Evolutionary conservation across 2,113 vertebrate species (phyloP), one percentile per base, ranked within the genome.

Genomic region (Irena cyanogastra): DNA sequence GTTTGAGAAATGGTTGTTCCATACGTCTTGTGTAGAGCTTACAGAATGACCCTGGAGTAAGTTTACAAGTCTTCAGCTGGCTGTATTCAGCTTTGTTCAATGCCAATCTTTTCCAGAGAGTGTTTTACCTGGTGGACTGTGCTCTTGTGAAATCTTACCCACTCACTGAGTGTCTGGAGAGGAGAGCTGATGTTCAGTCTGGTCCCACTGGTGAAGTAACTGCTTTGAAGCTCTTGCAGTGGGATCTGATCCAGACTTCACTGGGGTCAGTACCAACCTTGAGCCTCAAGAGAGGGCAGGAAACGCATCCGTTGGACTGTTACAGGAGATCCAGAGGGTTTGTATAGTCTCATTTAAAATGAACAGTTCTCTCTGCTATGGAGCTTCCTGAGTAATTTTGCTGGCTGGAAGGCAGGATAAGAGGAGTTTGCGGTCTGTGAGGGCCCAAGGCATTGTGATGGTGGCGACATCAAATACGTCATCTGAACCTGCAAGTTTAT

Each of bases 1-100:
- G 11, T 90, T 88, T 85, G 75, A 66, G 94, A 68, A 42, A 69
- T 88, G 50, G 3, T 54, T 95, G 78, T 94, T 94, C 87, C 93
- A 61, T 85, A 39, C 0, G 0, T 82, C 76, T 76, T 5, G 4
- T 10, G 24, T 49, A 44, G 80, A 49, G 52, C 61, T 74, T 90
- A 79, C 59, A 52, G 54, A 74, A 70, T 57, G 35, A 83, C 35
- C 39, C 30, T 31, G 52, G 45, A 63, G 23, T 63, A 63, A 57
- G 14, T 87, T 87, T 91, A 37, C 19, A 63, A 76, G 35, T 52
- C 39, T 87, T 87, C 33, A 49, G 37, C 37, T 68, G 53, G 27
- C 22, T 69, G 30, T 52, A 35, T 85, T 90, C 24, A 53, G 54
- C 47, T 94, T 71, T 3, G 4, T 57, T 83, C 66, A 71, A 23